Evolutionary conservation across 2,797 vertebrate genomes (phyloP).

Genomic region (Graptemys geographica): DNA sequence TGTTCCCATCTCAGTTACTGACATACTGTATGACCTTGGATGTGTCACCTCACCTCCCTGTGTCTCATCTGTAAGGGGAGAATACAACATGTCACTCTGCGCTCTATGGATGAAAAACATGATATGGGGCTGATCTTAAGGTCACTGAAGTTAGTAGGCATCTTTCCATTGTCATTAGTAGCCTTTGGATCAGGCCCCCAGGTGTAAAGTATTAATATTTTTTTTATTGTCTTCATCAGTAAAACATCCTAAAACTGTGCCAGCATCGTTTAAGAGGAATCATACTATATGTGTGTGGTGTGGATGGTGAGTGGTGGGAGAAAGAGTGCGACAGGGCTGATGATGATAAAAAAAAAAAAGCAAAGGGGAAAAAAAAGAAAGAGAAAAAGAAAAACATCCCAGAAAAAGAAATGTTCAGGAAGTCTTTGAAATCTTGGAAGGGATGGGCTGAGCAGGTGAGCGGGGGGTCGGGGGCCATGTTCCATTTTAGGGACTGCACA

Average conservation of each 20-base stretch:
- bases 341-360: not conserved
- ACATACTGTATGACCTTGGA: not conserved
- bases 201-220: not conserved
- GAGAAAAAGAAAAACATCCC: not conserved
- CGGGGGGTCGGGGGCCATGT: not conserved
- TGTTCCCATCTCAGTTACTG: not conserved
- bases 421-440: slow-evolving; percentile 1
- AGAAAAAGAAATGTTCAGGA: not conserved
- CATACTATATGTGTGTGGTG: not conserved
- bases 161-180: slow-evolving; percentile 19
- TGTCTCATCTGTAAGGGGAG: not conserved
- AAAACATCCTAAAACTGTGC: not conserved
- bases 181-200: not conserved
- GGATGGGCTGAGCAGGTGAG: not conserved
- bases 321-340: not conserved
- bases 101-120: slow-evolving; percentile 51
- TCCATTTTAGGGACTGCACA: not conserved
- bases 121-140: slow-evolving; percentile 49
- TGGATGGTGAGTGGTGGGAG: not conserved
- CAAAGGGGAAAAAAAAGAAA: too few species aligned
- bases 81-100: not conserved
- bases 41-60: not conserved
- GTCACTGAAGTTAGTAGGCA: not conserved
- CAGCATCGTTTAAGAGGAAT: not conserved
- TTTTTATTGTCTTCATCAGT: not conserved